phyloP scores from a whole-genome alignment of 2,888 invertebrate genomes.

The Trichacis sp. region DNA sequence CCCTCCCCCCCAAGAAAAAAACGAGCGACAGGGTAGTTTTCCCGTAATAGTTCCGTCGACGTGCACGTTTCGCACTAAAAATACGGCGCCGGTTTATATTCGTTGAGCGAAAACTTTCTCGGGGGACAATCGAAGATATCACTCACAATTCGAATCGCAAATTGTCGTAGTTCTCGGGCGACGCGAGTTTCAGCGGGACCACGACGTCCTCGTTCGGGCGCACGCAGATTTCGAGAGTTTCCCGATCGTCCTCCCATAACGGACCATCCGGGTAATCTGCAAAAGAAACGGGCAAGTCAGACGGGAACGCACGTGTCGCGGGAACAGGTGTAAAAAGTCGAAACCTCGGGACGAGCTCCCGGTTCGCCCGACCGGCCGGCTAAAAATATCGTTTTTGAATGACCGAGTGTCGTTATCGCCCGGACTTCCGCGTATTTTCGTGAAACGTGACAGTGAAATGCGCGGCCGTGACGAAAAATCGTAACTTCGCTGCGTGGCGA shows the following conservation, averaged over 20 bases:
- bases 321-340: slow-evolving; percentile 24
- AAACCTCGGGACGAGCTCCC: slow-evolving; percentile 27
- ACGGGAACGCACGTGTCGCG: too few relatives aligned
- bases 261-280: slow-evolving; percentile 52
- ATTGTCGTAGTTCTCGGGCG: slow-evolving; percentile 50
- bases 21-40: too few relatives aligned
- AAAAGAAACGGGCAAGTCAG: slow-evolving; percentile 9
- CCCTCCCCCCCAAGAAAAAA: too few relatives aligned
- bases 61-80: background rate
- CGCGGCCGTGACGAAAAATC: too few relatives aligned
- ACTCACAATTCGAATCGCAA: slow-evolving; percentile 62
- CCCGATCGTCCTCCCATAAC: slow-evolving; percentile 61
- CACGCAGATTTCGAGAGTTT: slow-evolving; percentile 51
- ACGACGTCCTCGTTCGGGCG: slow-evolving; percentile 55
- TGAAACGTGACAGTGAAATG: slow-evolving; percentile 5
- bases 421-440: slow-evolving; percentile 29
- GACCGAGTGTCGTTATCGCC: slow-evolving; percentile 41
- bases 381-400: slow-evolving; percentile 58
- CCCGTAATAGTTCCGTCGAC: slow-evolving; percentile 49
- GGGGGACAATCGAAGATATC: background rate
- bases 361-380: slow-evolving; percentile 56
- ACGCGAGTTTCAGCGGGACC: slow-evolving; percentile 55
- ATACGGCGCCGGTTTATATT: background rate
- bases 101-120: background rate
- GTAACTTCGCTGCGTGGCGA: too few relatives aligned